phyloP scores from a whole-genome alignment of 1,140 invertebrate genomes.

The Nebria ingens region DNA sequence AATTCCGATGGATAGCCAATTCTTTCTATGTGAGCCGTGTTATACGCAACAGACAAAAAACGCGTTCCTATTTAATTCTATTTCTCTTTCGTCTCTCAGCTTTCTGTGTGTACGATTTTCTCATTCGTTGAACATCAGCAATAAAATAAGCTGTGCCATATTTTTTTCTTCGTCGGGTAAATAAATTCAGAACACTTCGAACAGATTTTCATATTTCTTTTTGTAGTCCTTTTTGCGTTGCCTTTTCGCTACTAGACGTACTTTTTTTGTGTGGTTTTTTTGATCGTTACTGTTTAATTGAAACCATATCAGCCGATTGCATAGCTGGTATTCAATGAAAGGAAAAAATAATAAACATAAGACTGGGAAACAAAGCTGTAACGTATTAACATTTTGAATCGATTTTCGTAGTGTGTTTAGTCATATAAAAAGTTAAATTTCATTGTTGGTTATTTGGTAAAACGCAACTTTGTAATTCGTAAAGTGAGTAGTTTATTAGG shows the following conservation, averaged over 20 bases:
- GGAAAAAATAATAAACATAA: too few relatives aligned
- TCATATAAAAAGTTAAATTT: too few relatives aligned
- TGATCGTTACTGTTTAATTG: not conserved
- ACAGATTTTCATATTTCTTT: constrained; percentile 9
- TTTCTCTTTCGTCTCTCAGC: not conserved
- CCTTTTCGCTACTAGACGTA: not conserved
- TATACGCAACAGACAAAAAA: not conserved
- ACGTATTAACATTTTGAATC: too few relatives aligned
- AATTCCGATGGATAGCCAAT: not conserved
- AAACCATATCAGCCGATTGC: constrained; percentile 1
- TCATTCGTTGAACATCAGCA: not conserved
- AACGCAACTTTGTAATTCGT: too few relatives aligned
- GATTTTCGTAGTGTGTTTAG: too few relatives aligned
- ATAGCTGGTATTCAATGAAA: too few relatives aligned
- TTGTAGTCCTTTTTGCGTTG: not conserved
- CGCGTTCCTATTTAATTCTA: not conserved
- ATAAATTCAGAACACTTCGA: constrained; percentile 2
- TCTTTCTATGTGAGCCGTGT: not conserved
- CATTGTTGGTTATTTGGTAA: too few relatives aligned
- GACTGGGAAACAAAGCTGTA: too few relatives aligned
- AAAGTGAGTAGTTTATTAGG: too few relatives aligned
- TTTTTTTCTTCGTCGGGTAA: not conserved
- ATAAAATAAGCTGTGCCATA: constrained; percentile 6
- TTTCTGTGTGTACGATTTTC: constrained; percentile 9
- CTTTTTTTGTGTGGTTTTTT: not conserved